These are phyloP conservation scores for Macrostomum lignano DNA, from an alignment of 1,140 invertebrate genomes.

Conservation along the genomic window DNA sequence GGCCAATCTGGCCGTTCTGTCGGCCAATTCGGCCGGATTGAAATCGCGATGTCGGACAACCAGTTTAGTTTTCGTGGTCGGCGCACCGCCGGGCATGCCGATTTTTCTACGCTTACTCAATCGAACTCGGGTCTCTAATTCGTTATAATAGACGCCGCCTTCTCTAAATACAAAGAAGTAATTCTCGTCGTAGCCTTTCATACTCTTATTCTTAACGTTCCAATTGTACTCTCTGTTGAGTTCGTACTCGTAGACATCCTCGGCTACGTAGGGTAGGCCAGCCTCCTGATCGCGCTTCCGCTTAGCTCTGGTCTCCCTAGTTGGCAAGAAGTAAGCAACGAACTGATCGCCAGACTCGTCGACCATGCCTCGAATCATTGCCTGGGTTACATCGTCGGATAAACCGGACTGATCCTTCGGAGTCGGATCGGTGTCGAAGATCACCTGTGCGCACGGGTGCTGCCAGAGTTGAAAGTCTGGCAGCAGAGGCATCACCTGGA, in stretches of 20 bases:
- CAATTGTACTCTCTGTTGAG: conserved; percentile 51
- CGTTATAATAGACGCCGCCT: conserved; percentile 71
- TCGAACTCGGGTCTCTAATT: conserved; percentile 70
- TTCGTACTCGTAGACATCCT: conserved; percentile 20
- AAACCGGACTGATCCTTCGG: conserved; percentile 35
- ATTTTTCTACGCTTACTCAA: conserved; percentile 52
- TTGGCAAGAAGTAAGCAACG: conserved; percentile 85
- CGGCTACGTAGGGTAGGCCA: conserved; percentile 56
- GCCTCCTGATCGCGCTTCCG: conserved; percentile 43
- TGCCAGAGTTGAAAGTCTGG: conserved; percentile 89
- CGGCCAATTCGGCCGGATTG: conserved; percentile 44
- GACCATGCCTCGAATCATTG: conserved; percentile 34
- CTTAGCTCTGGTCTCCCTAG: conserved; percentile 62
- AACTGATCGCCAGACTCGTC: conserved; percentile 93
- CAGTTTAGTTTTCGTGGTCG: conserved; percentile 42
- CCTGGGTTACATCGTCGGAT: background rate
- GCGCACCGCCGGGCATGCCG: conserved; percentile 18
- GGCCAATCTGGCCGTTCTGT: background rate
- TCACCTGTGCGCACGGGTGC: conserved; percentile 84
- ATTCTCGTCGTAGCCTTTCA: conserved; percentile 88
- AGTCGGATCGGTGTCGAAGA: conserved; percentile 85
- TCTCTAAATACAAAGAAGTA: conserved; percentile 79
- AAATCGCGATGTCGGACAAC: conserved; percentile 63
- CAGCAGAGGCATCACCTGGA: conserved; percentile 58
- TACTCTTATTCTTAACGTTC: conserved; percentile 92